phyloP scores from a whole-genome alignment of 2,888 invertebrate species.

The Suillia variegata region DNA sequence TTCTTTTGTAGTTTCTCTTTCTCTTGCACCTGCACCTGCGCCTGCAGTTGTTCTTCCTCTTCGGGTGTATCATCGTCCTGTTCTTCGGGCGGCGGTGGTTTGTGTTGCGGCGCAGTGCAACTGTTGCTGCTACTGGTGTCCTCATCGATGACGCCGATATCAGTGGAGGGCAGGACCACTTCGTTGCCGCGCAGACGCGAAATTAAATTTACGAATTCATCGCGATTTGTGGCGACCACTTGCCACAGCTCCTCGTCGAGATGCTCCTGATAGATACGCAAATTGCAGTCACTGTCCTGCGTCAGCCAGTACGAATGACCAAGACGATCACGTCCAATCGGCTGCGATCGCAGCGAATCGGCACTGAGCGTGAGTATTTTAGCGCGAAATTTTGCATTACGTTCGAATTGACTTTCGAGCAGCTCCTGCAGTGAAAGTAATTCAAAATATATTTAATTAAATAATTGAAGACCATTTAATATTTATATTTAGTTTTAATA shows the following conservation, averaged over 20 bases:
- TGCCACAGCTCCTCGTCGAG: conserved; percentile 96
- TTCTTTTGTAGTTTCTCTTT: conserved; percentile 64
- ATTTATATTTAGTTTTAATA: background rate
- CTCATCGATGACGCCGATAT: conserved; percentile 68
- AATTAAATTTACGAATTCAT: conserved; percentile 81
- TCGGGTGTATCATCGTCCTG: conserved; percentile 65
- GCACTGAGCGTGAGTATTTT: conserved; percentile 80
- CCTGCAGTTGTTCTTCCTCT: conserved; percentile 62
- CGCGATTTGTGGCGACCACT: conserved; percentile 84
- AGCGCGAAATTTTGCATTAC: conserved; percentile 89
- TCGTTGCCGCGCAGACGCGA: conserved; percentile 75
- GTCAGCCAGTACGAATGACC: conserved; percentile 96
- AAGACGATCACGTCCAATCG: conserved; percentile 87
- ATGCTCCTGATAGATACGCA: conserved; percentile 93
- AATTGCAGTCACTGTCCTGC: conserved; percentile 83
- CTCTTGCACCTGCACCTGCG: conserved; percentile 56
- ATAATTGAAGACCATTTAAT: background rate
- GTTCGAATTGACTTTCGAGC: conserved; percentile 93
- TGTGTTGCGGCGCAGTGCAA: conserved; percentile 38
- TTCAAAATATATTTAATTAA: too few species aligned
- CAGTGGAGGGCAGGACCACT: conserved; percentile 63
- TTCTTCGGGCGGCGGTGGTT: conserved; percentile 45
- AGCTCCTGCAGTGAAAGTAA: conserved; percentile 69
- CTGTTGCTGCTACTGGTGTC: conserved; percentile 70
- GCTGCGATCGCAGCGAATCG: conserved; percentile 81